Conservation (phyloP, 2,888 invertebrate species). For the Lottia gigantea region DNA sequence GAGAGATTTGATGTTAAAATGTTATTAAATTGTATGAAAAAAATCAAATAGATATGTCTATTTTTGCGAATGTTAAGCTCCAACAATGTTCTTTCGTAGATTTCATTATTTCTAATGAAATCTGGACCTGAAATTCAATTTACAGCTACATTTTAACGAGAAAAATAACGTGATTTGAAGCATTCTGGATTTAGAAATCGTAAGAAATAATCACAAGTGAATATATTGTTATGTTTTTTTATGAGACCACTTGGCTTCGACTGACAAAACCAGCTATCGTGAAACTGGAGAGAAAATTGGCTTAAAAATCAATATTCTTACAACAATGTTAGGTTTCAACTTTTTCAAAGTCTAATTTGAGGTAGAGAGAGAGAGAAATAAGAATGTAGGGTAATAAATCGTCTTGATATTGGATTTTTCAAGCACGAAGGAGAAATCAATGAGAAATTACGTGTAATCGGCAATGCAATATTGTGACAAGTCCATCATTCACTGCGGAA, state of each 20-base stretch:
- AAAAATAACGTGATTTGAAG: neutral
- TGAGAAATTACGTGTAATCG: slow-evolving; percentile 2
- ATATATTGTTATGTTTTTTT: slow-evolving; percentile 2
- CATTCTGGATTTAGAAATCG: neutral
- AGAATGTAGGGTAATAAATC: neutral
- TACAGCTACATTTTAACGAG: neutral
- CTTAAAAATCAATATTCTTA: neutral
- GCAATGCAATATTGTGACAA: slow-evolving; percentile 1
- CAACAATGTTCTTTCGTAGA: neutral
- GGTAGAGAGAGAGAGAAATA: neutral
- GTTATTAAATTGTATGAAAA: neutral
- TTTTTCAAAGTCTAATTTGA: slow-evolving; percentile 1
- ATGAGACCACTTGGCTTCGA: neutral
- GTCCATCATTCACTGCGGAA: neutral
- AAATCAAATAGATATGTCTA: neutral
- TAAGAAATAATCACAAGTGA: neutral
- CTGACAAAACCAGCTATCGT: neutral
- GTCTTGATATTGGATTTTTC: slow-evolving; percentile 6
- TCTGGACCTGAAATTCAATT: neutral
- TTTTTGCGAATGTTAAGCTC: neutral
- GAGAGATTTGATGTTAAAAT: neutral
- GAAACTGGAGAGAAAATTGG: slow-evolving; percentile 2
- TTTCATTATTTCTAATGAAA: slow-evolving; percentile 5
- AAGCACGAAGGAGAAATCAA: neutral
- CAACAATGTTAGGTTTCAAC: neutral